Evolutionary conservation across 2,113 vertebrate species (phyloP).

Genomic region (Azemiops feae): DNA sequence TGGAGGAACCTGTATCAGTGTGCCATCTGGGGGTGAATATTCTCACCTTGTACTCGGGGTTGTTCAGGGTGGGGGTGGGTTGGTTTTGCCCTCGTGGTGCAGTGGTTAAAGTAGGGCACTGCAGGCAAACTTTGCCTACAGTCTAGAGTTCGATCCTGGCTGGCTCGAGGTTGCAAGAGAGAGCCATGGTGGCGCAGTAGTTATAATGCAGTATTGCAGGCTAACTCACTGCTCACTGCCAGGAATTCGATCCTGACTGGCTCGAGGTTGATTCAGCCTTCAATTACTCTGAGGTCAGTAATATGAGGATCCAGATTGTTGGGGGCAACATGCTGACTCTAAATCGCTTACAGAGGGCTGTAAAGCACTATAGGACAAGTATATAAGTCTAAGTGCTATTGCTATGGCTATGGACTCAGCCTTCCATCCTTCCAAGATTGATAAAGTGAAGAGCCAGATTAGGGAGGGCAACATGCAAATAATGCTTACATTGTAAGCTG

Average conservation of each 20-base stretch:
- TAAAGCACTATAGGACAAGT: too few species aligned
- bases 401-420: neutral
- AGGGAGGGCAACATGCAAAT: neutral
- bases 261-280: neutral
- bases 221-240: neutral
- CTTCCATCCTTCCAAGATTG: neutral
- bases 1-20: constrained; percentile 82
- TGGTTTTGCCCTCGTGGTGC: accelerated
- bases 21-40: constrained; percentile 88
- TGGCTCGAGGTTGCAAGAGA: neutral
- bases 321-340: neutral
- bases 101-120: neutral
- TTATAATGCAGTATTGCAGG: neutral
- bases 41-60: neutral
- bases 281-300: neutral
- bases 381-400: neutral
- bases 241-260: neutral
- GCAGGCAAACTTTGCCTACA: neutral
- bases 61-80: accelerated
- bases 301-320: neutral
- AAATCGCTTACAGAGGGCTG: neutral
- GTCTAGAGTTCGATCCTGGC: neutral
- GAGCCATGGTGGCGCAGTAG: neutral
- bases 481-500: neutral
- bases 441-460: neutral